phyloP scores from a whole-genome alignment of 2,888 invertebrate genomes.

The Leptura quadrifasciata region DNA sequence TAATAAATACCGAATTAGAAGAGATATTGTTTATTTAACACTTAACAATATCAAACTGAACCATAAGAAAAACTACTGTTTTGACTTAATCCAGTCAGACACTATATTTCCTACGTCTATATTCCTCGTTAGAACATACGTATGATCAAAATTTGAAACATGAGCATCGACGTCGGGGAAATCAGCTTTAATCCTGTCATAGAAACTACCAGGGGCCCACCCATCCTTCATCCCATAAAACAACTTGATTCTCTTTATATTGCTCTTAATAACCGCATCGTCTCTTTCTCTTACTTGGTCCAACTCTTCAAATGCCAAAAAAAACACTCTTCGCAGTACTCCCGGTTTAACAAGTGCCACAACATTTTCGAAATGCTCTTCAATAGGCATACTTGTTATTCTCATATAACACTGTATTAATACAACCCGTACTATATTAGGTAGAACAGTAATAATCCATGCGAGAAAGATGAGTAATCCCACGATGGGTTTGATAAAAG shows the following conservation, averaged over 20 bases:
- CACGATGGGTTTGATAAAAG: slow-evolving; percentile 76
- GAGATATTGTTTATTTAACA: too few species aligned
- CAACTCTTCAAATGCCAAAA: slow-evolving; percentile 88
- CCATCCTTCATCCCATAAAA: slow-evolving; percentile 88
- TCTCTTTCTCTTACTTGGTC: slow-evolving; percentile 82
- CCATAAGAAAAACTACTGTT: slow-evolving; percentile 29
- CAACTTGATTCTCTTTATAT: slow-evolving; percentile 82
- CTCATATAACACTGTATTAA: slow-evolving; percentile 78
- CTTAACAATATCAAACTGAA: too few species aligned
- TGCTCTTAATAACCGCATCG: slow-evolving; percentile 76
- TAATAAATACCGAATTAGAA: too few species aligned
- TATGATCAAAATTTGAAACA: slow-evolving; percentile 80
- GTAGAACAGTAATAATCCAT: slow-evolving; percentile 77
- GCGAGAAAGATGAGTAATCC: slow-evolving; percentile 73
- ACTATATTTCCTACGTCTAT: slow-evolving; percentile 75
- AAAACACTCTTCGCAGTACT: slow-evolving; percentile 80
- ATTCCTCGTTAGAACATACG: slow-evolving; percentile 85
- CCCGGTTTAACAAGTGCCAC: slow-evolving; percentile 78
- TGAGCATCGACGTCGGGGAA: slow-evolving; percentile 79
- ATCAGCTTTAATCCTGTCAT: slow-evolving; percentile 78
- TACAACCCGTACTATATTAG: slow-evolving; percentile 74
- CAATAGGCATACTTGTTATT: slow-evolving; percentile 76
- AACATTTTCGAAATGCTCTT: slow-evolving; percentile 74
- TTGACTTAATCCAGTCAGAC: slow-evolving; percentile 65
- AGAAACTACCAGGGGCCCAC: slow-evolving; percentile 89